Evolutionary conservation across 2,797 vertebrate genomes (phyloP).

Genomic region (Okamejei kenojei): DNA sequence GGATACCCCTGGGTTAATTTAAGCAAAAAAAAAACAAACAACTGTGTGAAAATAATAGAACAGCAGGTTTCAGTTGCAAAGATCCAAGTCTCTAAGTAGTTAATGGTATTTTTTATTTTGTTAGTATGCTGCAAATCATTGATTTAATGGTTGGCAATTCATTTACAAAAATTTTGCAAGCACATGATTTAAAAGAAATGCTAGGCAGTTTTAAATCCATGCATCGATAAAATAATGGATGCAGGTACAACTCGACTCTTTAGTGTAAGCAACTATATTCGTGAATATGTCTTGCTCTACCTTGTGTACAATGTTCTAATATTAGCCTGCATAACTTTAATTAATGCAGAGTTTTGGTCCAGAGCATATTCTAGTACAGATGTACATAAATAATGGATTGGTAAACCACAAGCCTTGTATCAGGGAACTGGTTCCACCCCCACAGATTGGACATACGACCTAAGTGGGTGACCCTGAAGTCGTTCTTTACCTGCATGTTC

Average conservation of each 20-base stretch:
- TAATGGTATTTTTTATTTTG: not conserved
- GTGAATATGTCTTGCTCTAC: slow-evolving; percentile 3
- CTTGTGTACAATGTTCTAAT: not conserved
- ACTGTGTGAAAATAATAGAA: not conserved
- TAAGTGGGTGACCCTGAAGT: not conserved
- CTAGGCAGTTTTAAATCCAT: slow-evolving; percentile 18
- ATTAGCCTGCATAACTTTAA: slow-evolving; percentile 14
- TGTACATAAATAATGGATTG: not conserved
- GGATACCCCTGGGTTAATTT: not conserved
- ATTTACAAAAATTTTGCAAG: slow-evolving; percentile 37
- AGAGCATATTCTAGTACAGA: not conserved
- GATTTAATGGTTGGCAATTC: slow-evolving; percentile 44
- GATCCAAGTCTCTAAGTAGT: slow-evolving; percentile 36
- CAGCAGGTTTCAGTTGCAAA: slow-evolving; percentile 1
- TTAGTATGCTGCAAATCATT: slow-evolving; percentile 44
- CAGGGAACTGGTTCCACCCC: slow-evolving; percentile 13
- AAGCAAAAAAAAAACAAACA: not conserved
- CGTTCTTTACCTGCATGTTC: not conserved
- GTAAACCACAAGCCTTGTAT: not conserved
- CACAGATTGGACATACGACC: not conserved
- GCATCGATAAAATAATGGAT: slow-evolving; percentile 9
- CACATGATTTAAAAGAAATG: not conserved
- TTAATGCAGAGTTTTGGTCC: slow-evolving; percentile 23
- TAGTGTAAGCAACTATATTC: slow-evolving; percentile 10
- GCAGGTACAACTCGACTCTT: not conserved